phyloP scores from a whole-genome alignment of 2,113 vertebrate species.

The Nanorana parkeri region DNA sequence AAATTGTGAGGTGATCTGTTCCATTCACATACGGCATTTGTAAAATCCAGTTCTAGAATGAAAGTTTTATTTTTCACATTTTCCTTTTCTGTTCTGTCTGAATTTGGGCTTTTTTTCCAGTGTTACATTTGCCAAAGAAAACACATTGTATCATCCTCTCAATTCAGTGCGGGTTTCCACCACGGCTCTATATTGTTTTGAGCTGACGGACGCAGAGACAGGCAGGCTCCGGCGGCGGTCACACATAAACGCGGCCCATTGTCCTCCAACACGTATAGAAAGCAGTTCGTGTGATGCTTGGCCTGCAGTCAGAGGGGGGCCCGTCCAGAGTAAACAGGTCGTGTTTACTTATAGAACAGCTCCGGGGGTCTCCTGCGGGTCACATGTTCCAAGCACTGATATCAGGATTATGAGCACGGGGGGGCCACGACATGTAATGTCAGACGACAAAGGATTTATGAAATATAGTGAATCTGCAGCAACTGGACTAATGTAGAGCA shows the following conservation, averaged over 20 bases:
- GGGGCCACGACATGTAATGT: too few species aligned
- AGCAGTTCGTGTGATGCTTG: background rate
- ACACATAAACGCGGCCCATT: background rate
- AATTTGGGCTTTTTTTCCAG: slow-evolving; percentile 49
- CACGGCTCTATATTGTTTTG: background rate
- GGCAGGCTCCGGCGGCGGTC: background rate
- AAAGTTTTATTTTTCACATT: too few species aligned
- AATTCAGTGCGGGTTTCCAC: background rate
- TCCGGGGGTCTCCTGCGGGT: background rate
- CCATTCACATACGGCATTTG: too few species aligned
- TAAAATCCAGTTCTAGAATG: too few species aligned
- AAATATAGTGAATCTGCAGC: too few species aligned
- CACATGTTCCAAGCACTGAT: too few species aligned
- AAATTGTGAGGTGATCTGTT: too few species aligned
- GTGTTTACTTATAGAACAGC: background rate
- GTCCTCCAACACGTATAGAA: background rate
- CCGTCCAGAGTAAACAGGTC: background rate
- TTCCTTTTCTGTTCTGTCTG: too few species aligned
- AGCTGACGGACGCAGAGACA: background rate
- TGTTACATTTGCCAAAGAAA: background rate
- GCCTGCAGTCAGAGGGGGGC: background rate
- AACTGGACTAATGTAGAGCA: too few species aligned
- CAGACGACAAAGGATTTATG: too few species aligned
- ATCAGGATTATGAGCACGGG: too few species aligned
- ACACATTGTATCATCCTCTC: background rate